A percentile compares a stretch with the other conserved stretches of the same genome.
Evolutionary conservation across 1,140 invertebrate species (phyloP).

Genomic region (Planococcus citri): DNA sequence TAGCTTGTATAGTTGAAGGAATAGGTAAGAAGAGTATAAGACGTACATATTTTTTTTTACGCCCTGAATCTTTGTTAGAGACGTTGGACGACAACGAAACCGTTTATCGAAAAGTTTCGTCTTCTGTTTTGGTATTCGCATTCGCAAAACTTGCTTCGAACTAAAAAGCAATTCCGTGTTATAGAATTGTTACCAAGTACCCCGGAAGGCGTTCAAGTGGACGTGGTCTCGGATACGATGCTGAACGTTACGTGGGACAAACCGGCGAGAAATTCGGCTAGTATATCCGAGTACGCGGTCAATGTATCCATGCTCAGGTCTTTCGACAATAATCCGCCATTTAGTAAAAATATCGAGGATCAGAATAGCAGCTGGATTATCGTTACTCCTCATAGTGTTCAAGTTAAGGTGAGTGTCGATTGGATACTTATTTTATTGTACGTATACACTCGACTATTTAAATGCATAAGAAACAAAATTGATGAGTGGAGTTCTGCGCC

Average conservation of each 20-base stretch:
- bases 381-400: slow-evolving; percentile 30
- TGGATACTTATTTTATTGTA: no score
- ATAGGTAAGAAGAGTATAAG: slow-evolving; percentile 44
- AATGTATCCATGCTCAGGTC: slow-evolving; percentile 54
- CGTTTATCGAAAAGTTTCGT: neutral
- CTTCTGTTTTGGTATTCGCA: neutral
- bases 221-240: slow-evolving; percentile 52
- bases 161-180: neutral
- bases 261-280: slow-evolving; percentile 46
- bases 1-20: slow-evolving; percentile 66
- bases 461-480: no score
- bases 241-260: slow-evolving; percentile 53
- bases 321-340: slow-evolving; percentile 40
- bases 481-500: no score
- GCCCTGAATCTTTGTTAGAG: neutral
- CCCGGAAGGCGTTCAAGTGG: slow-evolving; percentile 53
- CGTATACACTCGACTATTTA: no score
- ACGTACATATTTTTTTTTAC: no score
- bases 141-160: neutral
- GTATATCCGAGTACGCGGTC: slow-evolving; percentile 51
- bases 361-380: slow-evolving; percentile 23
- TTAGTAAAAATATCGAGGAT: slow-evolving; percentile 16
- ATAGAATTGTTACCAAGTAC: slow-evolving; percentile 57
- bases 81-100: no score
- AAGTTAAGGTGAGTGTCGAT: slow-evolving; percentile 31